Percentiles rank a stretch among this genome's conserved stretches.
phyloP scores from a whole-genome alignment of 2,797 vertebrate species.

The Harpagifer antarcticus region DNA sequence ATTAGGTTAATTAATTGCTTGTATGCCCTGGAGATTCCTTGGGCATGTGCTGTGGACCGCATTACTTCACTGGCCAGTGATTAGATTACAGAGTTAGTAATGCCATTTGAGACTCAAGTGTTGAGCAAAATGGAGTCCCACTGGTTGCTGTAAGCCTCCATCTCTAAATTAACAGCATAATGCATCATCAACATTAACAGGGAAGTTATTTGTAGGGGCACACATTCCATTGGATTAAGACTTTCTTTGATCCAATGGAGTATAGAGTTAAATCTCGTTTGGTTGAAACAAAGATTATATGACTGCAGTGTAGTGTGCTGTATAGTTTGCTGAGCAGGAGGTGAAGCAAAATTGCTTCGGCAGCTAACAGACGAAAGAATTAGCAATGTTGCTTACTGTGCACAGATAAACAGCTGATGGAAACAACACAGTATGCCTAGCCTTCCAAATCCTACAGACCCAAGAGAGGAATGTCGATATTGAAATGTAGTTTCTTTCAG shows the following conservation, averaged over 20 bases:
- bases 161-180: constrained; percentile 53
- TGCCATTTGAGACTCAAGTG: constrained; percentile 72
- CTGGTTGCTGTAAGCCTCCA: constrained; percentile 55
- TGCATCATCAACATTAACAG: constrained; percentile 31
- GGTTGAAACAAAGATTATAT: constrained; percentile 27
- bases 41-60: constrained; percentile 69
- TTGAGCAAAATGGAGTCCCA: constrained; percentile 68
- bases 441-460: constrained; percentile 8
- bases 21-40: constrained; percentile 77
- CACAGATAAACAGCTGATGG: constrained; percentile 50
- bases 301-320: background rate
- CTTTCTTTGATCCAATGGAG: constrained; percentile 1
- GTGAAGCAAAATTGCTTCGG: constrained; percentile 29
- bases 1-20: constrained; percentile 85
- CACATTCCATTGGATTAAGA: constrained; percentile 10
- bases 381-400: constrained; percentile 28
- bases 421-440: constrained; percentile 20
- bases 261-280: constrained; percentile 18
- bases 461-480: constrained; percentile 5
- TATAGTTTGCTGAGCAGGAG: constrained; percentile 29
- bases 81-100: constrained; percentile 79
- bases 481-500: constrained; percentile 18
- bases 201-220: background rate
- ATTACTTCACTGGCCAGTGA: constrained; percentile 75
- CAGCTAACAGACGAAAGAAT: constrained; percentile 28